phyloP scores from a whole-genome alignment of 2,797 vertebrate species.

The Anas flavirostris region DNA sequence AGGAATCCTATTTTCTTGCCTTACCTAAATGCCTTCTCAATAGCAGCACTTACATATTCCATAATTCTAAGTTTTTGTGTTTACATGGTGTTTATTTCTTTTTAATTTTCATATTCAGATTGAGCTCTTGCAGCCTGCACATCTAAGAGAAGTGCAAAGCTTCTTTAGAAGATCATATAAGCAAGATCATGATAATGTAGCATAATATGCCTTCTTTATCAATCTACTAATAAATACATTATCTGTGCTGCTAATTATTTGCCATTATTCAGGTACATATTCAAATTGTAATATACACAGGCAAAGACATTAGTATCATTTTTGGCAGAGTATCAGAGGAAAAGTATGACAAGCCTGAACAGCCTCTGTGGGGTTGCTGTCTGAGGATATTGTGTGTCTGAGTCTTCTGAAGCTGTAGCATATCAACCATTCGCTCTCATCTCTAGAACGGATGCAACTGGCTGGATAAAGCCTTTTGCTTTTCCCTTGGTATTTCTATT shows the following conservation, averaged over 20 bases:
- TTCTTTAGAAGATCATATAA: background rate
- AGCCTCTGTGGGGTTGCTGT: background rate
- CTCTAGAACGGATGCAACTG: background rate
- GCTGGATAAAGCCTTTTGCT: background rate
- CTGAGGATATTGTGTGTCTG: background rate
- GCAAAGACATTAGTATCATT: background rate
- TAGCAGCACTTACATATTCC: background rate
- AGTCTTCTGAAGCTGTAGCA: background rate
- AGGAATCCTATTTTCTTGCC: background rate
- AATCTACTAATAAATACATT: background rate
- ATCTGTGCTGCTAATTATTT: background rate
- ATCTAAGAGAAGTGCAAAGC: background rate
- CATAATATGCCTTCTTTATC: constrained; percentile 2
- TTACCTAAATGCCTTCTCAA: background rate
- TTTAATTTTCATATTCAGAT: background rate
- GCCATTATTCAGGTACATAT: background rate
- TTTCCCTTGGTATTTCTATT: constrained; percentile 17
- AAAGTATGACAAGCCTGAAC: background rate
- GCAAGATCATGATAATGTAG: background rate
- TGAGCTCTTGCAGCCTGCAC: background rate
- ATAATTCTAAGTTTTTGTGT: background rate
- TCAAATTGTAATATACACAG: background rate
- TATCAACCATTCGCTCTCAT: background rate
- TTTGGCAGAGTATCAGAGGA: background rate
- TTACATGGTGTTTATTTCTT: background rate